A percentile compares a stretch with the other conserved stretches of the same genome.
These are phyloP conservation scores for Gastracanthus pulcherrimus DNA, from an alignment of 2,888 invertebrate genomes.

Conservation along the genomic window DNA sequence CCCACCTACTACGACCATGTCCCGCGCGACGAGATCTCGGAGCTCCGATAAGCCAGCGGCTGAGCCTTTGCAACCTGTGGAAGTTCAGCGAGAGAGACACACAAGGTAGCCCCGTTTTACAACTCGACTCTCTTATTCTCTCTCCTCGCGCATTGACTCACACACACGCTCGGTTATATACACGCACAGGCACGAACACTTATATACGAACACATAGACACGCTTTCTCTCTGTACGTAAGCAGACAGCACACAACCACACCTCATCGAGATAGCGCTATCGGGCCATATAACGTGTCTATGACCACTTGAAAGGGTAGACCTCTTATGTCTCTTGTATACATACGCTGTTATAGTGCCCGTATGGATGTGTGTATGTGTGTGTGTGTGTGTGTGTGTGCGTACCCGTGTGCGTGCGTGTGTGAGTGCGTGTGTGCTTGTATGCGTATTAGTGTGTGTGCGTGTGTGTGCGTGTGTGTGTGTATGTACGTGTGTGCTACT, in stretches of 20 bases:
- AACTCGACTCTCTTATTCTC: too few species aligned
- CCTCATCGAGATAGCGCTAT: conserved; percentile 11
- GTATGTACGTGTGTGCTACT: not conserved
- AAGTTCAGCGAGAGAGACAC: not conserved
- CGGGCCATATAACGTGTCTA: conserved; percentile 11
- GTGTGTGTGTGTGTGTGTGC: too few species aligned
- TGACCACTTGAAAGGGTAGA: conserved; percentile 30
- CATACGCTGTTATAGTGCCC: not conserved
- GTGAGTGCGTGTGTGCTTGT: too few species aligned
- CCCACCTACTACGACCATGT: conserved; percentile 73
- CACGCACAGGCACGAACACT: not conserved
- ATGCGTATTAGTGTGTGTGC: too few species aligned
- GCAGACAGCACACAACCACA: not conserved
- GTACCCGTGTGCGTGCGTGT: too few species aligned
- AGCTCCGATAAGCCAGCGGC: conserved; percentile 22
- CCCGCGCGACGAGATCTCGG: conserved; percentile 59
- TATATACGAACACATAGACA: too few species aligned
- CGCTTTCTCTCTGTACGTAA: too few species aligned
- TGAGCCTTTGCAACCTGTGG: conserved; percentile 31
- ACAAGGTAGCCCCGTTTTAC: too few species aligned
- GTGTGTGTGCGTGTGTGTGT: not conserved
- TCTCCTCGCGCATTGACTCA: too few species aligned
- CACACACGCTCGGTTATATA: not conserved
- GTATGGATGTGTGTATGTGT: too few species aligned
- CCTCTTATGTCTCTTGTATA: not conserved